Percentiles rank a stretch among this genome's conserved stretches.
Evolutionary conservation across 2,888 invertebrate genomes (phyloP).

Genomic region (Leptinotarsa haldemani): DNA sequence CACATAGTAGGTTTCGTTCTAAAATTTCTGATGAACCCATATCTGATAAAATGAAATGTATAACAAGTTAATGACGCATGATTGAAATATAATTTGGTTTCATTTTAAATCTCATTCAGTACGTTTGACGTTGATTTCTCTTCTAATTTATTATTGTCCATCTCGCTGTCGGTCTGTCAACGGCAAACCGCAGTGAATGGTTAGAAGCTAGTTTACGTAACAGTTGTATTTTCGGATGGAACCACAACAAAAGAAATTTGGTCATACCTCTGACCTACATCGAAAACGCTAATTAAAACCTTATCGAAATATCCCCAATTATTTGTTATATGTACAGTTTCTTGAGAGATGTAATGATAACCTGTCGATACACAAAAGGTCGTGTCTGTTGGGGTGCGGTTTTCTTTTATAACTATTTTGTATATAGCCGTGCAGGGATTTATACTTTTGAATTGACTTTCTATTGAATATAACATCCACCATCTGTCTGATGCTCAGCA

Average conservation of each 20-base stretch:
- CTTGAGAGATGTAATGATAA: conserved; percentile 33
- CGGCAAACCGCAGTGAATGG: background rate
- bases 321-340: conserved; percentile 23
- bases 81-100: too few species aligned
- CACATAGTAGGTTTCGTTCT: too few species aligned
- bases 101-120: too few species aligned
- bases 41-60: too few species aligned
- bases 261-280: conserved; percentile 23
- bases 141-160: background rate
- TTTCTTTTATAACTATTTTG: conserved; percentile 28
- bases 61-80: too few species aligned
- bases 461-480: conserved; percentile 6
- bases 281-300: conserved; percentile 15
- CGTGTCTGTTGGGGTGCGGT: conserved; percentile 37
- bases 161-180: conserved; percentile 1
- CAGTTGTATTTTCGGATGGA: background rate
- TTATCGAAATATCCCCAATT: conserved; percentile 24
- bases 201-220: background rate
- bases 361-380: conserved; percentile 29
- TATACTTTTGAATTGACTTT: conserved; percentile 18
- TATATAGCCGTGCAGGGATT: conserved; percentile 13
- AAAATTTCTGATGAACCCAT: too few species aligned
- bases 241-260: background rate
- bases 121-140: too few species aligned
- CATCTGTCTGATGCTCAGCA: conserved; percentile 24